Conservation (phyloP, 2,113 vertebrate genomes). For the Eidolon helvum region DNA sequence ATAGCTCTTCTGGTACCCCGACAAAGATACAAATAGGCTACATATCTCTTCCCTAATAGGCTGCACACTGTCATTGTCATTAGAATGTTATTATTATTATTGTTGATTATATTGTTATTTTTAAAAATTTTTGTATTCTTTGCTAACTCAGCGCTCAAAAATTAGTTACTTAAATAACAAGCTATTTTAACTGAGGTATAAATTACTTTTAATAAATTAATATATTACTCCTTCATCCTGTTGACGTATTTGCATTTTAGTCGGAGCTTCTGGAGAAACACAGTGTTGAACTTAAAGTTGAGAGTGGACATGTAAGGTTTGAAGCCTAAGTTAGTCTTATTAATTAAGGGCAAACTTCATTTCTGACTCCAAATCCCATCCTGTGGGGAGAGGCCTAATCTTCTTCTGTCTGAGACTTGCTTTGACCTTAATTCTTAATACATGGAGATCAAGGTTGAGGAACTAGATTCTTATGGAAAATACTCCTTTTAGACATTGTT, state of each 20-base stretch:
- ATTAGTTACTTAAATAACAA: not conserved
- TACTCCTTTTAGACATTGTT: not conserved
- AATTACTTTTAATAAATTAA: not conserved
- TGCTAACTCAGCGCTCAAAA: not conserved
- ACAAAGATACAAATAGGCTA: not conserved
- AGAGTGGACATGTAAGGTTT: not conserved
- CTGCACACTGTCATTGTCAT: not conserved
- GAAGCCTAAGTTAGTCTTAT: not conserved
- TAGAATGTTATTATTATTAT: not conserved
- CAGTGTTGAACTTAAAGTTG: not conserved
- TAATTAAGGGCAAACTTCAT: not conserved
- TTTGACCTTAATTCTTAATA: not conserved
- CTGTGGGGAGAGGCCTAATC: not conserved
- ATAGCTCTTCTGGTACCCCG: fast-evolving
- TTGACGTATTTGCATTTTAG: not conserved
- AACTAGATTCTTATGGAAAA: not conserved
- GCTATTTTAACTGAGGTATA: not conserved
- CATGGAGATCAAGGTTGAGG: not conserved
- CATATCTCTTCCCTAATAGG: not conserved
- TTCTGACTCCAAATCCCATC: not conserved
- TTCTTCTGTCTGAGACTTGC: not conserved
- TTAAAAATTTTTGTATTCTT: not conserved
- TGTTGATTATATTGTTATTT: not conserved
- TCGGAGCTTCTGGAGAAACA: not conserved
- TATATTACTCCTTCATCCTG: not conserved